Conservation (phyloP, 2,797 vertebrate genomes). For the Phoxinus dragarum region DNA sequence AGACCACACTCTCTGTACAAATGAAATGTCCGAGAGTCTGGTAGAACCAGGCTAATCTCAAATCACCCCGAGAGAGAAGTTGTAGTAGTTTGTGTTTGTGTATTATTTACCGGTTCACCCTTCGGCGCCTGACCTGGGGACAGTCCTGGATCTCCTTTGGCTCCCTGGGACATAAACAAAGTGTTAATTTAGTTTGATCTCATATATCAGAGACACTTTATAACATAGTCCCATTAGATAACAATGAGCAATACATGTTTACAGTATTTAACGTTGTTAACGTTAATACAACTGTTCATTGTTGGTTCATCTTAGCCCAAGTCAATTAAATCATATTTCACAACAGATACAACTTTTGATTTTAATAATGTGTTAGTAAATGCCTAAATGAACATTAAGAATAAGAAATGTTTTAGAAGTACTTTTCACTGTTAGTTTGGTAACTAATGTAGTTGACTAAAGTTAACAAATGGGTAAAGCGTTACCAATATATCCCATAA, state of each 20-base stretch:
- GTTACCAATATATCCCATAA: not conserved
- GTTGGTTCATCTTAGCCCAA: not conserved
- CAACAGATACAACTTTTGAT: not conserved
- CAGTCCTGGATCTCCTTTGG: slow-evolving; percentile 92
- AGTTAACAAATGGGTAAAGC: not conserved
- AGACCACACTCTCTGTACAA: too few species aligned
- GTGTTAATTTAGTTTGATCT: not conserved
- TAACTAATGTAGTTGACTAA: not conserved
- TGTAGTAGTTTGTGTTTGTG: not conserved
- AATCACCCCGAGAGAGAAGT: not conserved
- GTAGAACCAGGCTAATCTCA: not conserved
- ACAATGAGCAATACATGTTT: not conserved
- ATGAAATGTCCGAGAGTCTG: too few species aligned
- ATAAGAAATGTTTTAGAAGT: not conserved
- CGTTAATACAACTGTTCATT: not conserved
- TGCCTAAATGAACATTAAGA: not conserved
- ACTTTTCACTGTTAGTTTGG: not conserved
- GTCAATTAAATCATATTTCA: not conserved
- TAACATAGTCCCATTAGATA: not conserved
- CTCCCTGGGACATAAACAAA: slow-evolving; percentile 79
- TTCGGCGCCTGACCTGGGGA: slow-evolving; percentile 87
- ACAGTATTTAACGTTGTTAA: not conserved
- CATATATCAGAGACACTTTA: not conserved
- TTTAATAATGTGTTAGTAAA: not conserved
- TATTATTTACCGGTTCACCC: slow-evolving; percentile 86